A percentile compares a stretch with the other conserved stretches of the same genome.
Evolutionary conservation across 2,113 vertebrate species (phyloP).

Genomic region (Bubalus kerabau): DNA sequence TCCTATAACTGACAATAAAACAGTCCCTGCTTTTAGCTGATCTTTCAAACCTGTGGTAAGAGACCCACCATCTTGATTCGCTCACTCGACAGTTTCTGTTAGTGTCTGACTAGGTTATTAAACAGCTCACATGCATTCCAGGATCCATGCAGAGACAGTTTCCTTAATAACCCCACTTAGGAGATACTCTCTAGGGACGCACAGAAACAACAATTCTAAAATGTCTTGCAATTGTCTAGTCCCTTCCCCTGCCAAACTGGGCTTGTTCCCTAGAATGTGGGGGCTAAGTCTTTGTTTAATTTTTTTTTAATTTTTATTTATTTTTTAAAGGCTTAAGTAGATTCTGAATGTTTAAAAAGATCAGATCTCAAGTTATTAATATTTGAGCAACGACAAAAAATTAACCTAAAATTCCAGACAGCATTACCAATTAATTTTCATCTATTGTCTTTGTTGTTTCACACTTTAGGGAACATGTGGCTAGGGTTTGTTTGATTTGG

Average conservation of each 20-base stretch:
- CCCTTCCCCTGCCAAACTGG: neutral
- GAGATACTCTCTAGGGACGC: neutral
- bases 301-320: neutral
- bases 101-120: neutral
- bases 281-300: conserved; percentile 16
- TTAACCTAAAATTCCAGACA: conserved; percentile 46
- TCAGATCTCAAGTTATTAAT: conserved; percentile 60
- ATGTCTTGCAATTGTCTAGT: neutral
- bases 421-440: conserved; percentile 41
- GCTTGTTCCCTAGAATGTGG: neutral
- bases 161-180: neutral
- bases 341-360: conserved; percentile 59
- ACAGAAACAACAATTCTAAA: neutral
- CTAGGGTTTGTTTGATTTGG: conserved; percentile 38
- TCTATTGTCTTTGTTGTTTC: conserved; percentile 52
- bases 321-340: conserved; percentile 44
- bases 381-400: conserved; percentile 61
- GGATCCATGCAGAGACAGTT: neutral
- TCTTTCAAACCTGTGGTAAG: neutral
- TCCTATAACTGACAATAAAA: neutral
- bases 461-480: conserved; percentile 51
- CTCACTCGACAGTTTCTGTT: neutral
- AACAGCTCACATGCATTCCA: rapidly evolving
- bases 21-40: neutral
- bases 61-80: neutral